These are phyloP conservation scores for Callocephalon fimbriatum DNA, from an alignment of 2,113 vertebrate genomes.

Conservation along the genomic window DNA sequence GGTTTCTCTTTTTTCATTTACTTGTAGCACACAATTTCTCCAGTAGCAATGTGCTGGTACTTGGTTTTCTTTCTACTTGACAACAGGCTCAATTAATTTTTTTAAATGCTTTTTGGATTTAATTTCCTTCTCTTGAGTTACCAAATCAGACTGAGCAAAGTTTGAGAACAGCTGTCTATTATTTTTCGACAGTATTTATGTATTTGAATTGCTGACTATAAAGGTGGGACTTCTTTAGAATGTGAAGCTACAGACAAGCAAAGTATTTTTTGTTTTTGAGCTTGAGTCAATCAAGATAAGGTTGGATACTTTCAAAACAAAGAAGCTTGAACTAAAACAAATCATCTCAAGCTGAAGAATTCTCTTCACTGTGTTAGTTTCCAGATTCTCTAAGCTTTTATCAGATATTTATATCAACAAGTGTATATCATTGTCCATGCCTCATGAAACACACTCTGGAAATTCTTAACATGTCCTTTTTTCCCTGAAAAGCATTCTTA, in stretches of 20 bases:
- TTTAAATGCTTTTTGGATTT: neutral
- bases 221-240: neutral
- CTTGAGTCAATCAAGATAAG: neutral
- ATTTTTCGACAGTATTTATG: neutral
- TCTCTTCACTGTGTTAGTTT: neutral
- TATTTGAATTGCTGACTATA: neutral
- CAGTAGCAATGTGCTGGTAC: neutral
- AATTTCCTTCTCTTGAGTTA: slow-evolving; percentile 24
- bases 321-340: neutral
- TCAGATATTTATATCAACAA: neutral
- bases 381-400: neutral
- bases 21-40: neutral
- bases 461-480: neutral
- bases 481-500: neutral
- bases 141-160: neutral
- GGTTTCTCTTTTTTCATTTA: slow-evolving; percentile 32
- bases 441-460: neutral
- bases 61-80: slow-evolving; percentile 25
- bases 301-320: neutral
- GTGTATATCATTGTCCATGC: neutral
- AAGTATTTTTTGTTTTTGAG: neutral
- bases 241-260: neutral
- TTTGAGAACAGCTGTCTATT: neutral
- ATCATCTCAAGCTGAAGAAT: neutral
- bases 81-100: slow-evolving; percentile 2